phyloP scores from a whole-genome alignment of 92 coral and sea anemone species.

The Palythoa grandiflora region DNA sequence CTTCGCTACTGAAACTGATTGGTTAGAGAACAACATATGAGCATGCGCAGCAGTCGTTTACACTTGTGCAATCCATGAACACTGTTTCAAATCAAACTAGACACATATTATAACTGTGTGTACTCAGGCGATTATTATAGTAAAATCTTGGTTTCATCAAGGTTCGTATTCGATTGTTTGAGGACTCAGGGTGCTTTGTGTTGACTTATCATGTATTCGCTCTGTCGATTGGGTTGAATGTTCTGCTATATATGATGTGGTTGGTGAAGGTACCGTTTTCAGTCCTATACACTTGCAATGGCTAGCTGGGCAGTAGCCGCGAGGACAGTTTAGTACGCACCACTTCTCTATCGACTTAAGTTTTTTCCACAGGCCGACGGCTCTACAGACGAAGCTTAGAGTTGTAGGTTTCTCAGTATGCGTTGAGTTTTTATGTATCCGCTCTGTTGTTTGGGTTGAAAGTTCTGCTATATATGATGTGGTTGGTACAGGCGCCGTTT shows the following conservation, averaged over 20 bases:
- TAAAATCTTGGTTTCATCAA: too few relatives aligned
- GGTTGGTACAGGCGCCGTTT: background rate
- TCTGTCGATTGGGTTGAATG: background rate
- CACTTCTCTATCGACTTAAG: slow-evolving; percentile 1
- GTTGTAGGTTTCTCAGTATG: slow-evolving; percentile 4
- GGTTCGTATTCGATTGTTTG: too few relatives aligned
- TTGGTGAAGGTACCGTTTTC: background rate
- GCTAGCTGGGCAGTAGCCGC: slow-evolving; percentile 31
- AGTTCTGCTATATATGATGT: background rate
- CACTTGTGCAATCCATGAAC: too few relatives aligned
- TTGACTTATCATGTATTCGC: background rate
- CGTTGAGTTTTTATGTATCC: background rate
- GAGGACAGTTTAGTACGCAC: slow-evolving; percentile 23
- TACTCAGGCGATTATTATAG: too few relatives aligned
- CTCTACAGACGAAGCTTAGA: background rate
- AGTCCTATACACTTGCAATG: too few relatives aligned
- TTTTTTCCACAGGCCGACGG: slow-evolving; percentile 4
- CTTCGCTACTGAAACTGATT: too few relatives aligned
- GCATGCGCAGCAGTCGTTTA: too few relatives aligned
- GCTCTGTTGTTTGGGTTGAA: background rate
- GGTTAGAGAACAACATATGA: too few relatives aligned
- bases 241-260: background rate
- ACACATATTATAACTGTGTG: too few relatives aligned
- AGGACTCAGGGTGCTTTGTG: background rate
- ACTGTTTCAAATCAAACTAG: too few relatives aligned